phyloP scores from a whole-genome alignment of 2,888 invertebrate genomes.

The Eumacrocentrus americanus region DNA sequence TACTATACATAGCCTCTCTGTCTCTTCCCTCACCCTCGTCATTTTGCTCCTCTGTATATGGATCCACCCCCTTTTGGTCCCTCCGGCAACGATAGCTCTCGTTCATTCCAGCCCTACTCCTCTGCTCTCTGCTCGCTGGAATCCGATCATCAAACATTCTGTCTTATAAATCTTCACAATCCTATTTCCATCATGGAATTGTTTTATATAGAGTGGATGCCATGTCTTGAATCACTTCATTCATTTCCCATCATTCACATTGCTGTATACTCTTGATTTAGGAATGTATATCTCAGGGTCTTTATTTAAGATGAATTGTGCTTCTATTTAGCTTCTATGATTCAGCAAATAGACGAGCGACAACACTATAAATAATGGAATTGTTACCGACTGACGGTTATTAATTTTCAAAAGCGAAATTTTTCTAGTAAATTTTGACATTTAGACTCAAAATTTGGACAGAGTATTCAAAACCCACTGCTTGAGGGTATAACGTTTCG shows the following conservation, averaged over 20 bases:
- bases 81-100: conserved; percentile 12
- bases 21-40: conserved; percentile 2
- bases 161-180: background rate
- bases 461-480: no score
- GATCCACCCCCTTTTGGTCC: background rate
- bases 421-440: no score
- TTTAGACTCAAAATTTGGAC: no score
- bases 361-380: no score
- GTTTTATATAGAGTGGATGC: background rate
- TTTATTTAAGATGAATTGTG: no score
- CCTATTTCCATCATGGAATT: background rate
- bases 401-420: no score
- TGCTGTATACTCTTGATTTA: no score
- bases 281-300: no score
- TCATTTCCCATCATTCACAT: conserved; percentile 16
- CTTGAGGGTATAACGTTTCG: no score
- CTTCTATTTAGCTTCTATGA: no score
- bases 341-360: no score
- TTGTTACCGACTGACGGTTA: no score
- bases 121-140: background rate
- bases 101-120: conserved; percentile 18
- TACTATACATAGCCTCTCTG: conserved; percentile 7
- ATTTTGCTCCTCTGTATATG: background rate
- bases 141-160: background rate
- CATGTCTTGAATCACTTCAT: conserved; percentile 12